phyloP scores from a whole-genome alignment of 2,113 vertebrate genomes.

The Melanerpes aurifrons region DNA sequence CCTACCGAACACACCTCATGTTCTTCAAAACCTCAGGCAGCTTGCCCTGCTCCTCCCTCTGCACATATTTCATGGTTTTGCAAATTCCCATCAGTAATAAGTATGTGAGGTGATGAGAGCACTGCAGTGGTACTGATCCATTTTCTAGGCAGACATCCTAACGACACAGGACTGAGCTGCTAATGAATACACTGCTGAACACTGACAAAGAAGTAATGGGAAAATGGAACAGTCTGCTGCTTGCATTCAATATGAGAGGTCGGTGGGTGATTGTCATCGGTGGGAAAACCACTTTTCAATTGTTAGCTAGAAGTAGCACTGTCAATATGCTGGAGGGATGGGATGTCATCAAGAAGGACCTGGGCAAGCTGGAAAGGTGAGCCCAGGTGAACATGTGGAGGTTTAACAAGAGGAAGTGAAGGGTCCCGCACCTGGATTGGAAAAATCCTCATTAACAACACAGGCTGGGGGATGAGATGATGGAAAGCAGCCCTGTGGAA shows the following conservation, averaged over 20 bases:
- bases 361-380: too few relatives aligned
- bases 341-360: too few relatives aligned
- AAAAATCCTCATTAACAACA: too few relatives aligned
- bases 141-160: background rate
- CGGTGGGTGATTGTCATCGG: background rate
- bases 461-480: too few relatives aligned
- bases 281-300: background rate
- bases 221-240: background rate
- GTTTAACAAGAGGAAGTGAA: too few relatives aligned
- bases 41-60: background rate
- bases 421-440: too few relatives aligned
- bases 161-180: background rate
- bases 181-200: background rate
- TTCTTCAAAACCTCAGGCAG: background rate
- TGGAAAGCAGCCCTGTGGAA: too few relatives aligned
- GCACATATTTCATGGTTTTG: background rate
- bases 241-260: background rate
- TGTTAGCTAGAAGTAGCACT: background rate
- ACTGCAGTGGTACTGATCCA: background rate
- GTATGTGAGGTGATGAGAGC: background rate
- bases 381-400: too few relatives aligned
- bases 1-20: background rate
- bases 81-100: background rate
- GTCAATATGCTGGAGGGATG: too few relatives aligned
- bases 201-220: background rate